Base-by-base conservation (phyloP, 2,888 invertebrate species). In the Lasiommata megera region DNA sequence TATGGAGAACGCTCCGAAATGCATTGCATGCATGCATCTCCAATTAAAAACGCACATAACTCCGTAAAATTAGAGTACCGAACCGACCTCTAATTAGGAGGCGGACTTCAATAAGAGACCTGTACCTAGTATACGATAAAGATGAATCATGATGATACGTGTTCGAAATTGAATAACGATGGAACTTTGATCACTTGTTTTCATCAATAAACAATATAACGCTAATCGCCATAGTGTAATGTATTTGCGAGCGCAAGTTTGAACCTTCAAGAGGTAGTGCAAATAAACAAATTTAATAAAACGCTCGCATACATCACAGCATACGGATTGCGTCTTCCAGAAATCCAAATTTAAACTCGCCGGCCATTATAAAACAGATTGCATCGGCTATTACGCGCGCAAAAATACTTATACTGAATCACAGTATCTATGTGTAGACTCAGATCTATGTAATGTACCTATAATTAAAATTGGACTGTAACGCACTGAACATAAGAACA, bases 261-360 rank as follows among this genome's bases (percentile, higher is more conserved):
- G 37, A 58, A 55, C 58, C 58, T 51, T 56, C 31, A 41, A 6
- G 14, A 18, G 43, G 37, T 58, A 61, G 43, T 48, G 43, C 47
- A 62, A 62, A 62, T 62, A 67, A 67, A 65, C 65, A 67, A 65
- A 67, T 62, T 63, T 69, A 68, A 69, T 72, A 72, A 71, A 73
- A 68, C 64, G 60, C 61, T 61, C 65, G 67, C 66, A 60, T 65
- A 64, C 65, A 68, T 68, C 67, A 63, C 65, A 63, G 67, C 70
- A 71, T 70, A 72, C 69, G 70, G 67, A 67, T 68, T 70, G 65
- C 62, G 68, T 71, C 69, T 72, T 65, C 65, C 65, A 67, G 63
- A 65, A 73, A 72, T 76, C 77, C 73, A 76, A 79, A 79, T 76
- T 72, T 75, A 76, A 77, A 74, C 68, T 56, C 62, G 67, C 48